Conservation (phyloP, 2,113 vertebrate genomes). For the Pontoporia blainvillei region DNA sequence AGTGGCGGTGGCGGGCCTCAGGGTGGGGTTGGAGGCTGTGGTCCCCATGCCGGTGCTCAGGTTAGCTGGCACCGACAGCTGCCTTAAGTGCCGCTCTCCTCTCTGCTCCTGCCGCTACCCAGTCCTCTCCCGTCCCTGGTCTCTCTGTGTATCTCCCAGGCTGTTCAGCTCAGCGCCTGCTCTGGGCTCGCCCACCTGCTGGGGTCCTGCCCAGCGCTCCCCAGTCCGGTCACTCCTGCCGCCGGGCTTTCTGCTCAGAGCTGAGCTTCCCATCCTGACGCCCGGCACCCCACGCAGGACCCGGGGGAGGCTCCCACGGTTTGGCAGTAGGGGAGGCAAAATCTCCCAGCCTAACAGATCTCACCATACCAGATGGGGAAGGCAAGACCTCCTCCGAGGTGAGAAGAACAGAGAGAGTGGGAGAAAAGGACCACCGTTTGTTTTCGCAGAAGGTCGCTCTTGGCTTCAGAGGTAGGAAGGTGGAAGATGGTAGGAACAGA, state of each 20-base stretch:
- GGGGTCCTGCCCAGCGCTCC: background rate
- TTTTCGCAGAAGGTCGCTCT: background rate
- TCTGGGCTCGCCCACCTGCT: rapidly evolving
- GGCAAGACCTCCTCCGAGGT: background rate
- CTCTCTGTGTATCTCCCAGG: background rate
- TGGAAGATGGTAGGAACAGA: rapidly evolving
- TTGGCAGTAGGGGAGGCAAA: background rate
- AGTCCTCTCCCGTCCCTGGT: background rate
- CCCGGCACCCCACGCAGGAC: background rate
- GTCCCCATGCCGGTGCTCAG: rapidly evolving
- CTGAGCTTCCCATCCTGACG: background rate
- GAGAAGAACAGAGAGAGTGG: background rate
- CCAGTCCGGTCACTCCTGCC: background rate
- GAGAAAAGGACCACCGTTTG: background rate
- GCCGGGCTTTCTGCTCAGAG: background rate
- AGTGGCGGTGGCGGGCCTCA: rapidly evolving
- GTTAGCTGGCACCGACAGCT: background rate
- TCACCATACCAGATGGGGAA: rapidly evolving
- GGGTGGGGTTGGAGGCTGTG: rapidly evolving
- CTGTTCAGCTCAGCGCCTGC: background rate
- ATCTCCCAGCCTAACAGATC: background rate
- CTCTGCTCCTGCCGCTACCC: background rate
- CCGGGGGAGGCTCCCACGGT: rapidly evolving
- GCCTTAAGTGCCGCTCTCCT: background rate
- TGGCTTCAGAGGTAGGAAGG: background rate